phyloP scores from a whole-genome alignment of 1,140 invertebrate genomes.

The Drosophila eugracilis region DNA sequence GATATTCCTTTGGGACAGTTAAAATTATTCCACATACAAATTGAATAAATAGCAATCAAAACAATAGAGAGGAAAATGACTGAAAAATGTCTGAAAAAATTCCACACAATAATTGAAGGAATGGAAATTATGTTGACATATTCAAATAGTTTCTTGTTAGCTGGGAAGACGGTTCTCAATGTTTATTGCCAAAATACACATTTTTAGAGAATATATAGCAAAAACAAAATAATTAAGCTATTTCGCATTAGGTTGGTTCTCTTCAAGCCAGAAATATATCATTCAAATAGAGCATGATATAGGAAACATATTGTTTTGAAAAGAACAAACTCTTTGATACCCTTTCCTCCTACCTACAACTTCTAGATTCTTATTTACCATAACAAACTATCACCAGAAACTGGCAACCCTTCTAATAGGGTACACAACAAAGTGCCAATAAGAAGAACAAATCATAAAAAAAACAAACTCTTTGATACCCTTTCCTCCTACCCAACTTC shows the following conservation, averaged over 20 bases:
- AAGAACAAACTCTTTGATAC: not conserved
- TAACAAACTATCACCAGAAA: too few relatives aligned
- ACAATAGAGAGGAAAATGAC: slow-evolving; percentile 18
- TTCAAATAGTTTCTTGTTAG: slow-evolving; percentile 28
- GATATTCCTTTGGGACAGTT: slow-evolving; percentile 11
- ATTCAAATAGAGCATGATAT: slow-evolving; percentile 33
- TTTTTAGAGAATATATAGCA: slow-evolving; percentile 24
- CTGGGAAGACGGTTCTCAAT: not conserved
- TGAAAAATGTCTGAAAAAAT: slow-evolving; percentile 48
- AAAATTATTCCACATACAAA: slow-evolving; percentile 61
- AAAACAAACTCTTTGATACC: too few relatives aligned
- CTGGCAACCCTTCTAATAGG: too few relatives aligned
- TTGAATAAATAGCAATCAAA: slow-evolving; percentile 74
- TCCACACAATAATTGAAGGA: slow-evolving; percentile 49
- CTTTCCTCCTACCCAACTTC: too few relatives aligned
- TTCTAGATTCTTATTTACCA: too few relatives aligned
- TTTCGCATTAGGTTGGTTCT: slow-evolving; percentile 47
- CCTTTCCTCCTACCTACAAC: not conserved
- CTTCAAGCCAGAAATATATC: slow-evolving; percentile 11
- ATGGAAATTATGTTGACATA: slow-evolving; percentile 43
- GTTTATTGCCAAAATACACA: slow-evolving; percentile 56
- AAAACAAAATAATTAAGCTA: slow-evolving; percentile 78
- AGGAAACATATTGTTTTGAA: slow-evolving; percentile 3
- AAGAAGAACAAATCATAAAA: too few relatives aligned
- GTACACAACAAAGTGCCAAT: too few relatives aligned